Conservation (phyloP, 2,797 vertebrate species). For the Esox masquinongy region DNA sequence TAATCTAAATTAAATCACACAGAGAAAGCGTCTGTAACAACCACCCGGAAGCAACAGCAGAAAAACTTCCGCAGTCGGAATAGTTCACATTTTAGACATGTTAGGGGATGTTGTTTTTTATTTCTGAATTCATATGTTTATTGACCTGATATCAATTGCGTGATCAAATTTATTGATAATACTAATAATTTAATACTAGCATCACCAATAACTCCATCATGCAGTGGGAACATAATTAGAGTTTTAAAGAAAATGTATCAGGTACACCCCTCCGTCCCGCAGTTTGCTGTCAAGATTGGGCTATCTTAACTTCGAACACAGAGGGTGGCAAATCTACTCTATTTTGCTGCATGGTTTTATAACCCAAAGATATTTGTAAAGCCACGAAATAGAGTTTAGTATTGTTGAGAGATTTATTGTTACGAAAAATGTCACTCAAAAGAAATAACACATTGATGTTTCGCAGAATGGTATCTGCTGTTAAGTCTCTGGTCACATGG, state of each 20-base stretch:
- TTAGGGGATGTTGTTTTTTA: fast-evolving
- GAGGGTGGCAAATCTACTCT: not conserved
- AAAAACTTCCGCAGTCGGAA: conserved; percentile 62
- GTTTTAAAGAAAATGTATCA: not conserved
- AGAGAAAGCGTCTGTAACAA: conserved; percentile 71
- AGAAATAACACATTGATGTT: not conserved
- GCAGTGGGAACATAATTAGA: not conserved
- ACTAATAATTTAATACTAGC: no score
- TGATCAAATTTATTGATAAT: not conserved
- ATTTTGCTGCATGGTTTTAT: not conserved
- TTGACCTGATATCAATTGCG: not conserved
- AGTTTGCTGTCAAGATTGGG: not conserved
- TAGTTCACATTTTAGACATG: conserved; percentile 27
- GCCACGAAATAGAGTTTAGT: not conserved
- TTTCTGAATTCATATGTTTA: fast-evolving
- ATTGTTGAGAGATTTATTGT: not conserved
- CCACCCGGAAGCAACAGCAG: conserved; percentile 55
- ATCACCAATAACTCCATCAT: not conserved
- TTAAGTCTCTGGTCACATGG: not conserved
- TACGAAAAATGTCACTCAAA: not conserved
- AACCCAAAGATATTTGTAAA: not conserved
- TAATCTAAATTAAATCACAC: not conserved
- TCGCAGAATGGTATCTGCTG: not conserved
- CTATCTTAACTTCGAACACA: not conserved
- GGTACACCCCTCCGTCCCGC: not conserved